Base-by-base conservation (phyloP, 2,113 vertebrate species). In the Buteo buteo region DNA sequence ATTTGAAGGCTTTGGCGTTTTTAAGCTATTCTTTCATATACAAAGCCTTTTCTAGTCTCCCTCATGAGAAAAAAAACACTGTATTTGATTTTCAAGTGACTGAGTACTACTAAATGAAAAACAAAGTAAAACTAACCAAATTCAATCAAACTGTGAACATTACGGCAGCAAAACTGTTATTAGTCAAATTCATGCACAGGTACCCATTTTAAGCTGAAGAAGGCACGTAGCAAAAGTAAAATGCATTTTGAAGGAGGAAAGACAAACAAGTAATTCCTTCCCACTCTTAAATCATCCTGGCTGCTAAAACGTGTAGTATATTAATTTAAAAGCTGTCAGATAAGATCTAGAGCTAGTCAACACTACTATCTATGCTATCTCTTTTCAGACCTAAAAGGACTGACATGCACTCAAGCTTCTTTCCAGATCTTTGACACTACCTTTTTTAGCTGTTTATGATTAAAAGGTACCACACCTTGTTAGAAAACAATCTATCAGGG, bases 111-210 rank as follows among this genome's bases (percentile, higher is more conserved):
- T 65, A 38, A 36, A 78, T 6, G 14, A 50, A 67, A 88, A 86
- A 19, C 16, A 19, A 73, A 86, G n/a, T 50, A 52, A 79, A 90
- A 54, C 9, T 40, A 85, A 24, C 11, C 76, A 49, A 69, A 93
- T 58, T 82, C 13, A 62, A 44, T 52, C 52, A 57, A 78, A 25
- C 5, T n/a, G 18, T 62, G 54, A 93, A 44, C 8, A 32, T n/a
- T 10, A 71, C 8, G 64, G 29, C 9, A 86, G 34, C 24, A 36
- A 28, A 88, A 66, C 21, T 42, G 15, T 44, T 70, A 18, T 12
- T 22, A 69, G 19, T 54, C 22, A 70, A 50, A 77, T 62, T 74
- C 26, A 84, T 0, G 0, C 3, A 1, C 19, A 42, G 13, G 12
- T 16, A 57, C 10, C 1, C 15, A 10, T 89, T 92, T 78, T 42